These are phyloP conservation scores for Melanotaenia boesemani DNA, from an alignment of 2,797 vertebrate genomes.

Conservation along the genomic window DNA sequence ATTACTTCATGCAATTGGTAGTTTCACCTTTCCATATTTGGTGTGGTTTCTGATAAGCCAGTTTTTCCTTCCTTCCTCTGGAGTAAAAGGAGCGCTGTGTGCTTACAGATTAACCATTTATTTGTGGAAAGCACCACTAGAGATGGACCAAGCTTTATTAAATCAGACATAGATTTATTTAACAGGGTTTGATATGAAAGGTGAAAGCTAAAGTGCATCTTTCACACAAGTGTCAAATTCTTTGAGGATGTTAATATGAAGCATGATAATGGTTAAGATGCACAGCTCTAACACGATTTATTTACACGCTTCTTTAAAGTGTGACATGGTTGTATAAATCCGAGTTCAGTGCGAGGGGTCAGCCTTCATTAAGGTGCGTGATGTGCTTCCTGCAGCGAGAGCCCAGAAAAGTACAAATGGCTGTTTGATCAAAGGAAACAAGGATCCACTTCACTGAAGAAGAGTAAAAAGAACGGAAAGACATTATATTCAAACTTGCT, in stretches of 20 bases:
- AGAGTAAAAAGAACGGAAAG: conserved; percentile 62
- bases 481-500: conserved; percentile 55
- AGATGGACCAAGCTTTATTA: conserved; percentile 12
- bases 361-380: conserved; percentile 48
- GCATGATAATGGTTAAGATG: conserved; percentile 9
- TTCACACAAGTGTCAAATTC: neutral
- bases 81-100: conserved; percentile 62
- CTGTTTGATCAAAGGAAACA: conserved; percentile 57
- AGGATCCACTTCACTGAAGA: conserved; percentile 41
- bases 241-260: neutral
- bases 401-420: conserved; percentile 35
- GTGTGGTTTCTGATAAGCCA: conserved; percentile 84
- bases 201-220: neutral
- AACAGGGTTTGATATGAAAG: neutral
- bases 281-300: conserved; percentile 8
- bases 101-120: conserved; percentile 80
- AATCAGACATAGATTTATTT: conserved; percentile 17
- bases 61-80: conserved; percentile 81
- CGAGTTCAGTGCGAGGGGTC: conserved; percentile 64
- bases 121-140: conserved; percentile 6
- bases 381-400: conserved; percentile 18
- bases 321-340: neutral
- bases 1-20: conserved; percentile 71
- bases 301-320: conserved; percentile 17
- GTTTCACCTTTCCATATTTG: conserved; percentile 85